Evolutionary conservation across 2,888 invertebrate species (phyloP), one percentile per base, ranked within the genome.

Genomic region (Nysson spinosus): DNA sequence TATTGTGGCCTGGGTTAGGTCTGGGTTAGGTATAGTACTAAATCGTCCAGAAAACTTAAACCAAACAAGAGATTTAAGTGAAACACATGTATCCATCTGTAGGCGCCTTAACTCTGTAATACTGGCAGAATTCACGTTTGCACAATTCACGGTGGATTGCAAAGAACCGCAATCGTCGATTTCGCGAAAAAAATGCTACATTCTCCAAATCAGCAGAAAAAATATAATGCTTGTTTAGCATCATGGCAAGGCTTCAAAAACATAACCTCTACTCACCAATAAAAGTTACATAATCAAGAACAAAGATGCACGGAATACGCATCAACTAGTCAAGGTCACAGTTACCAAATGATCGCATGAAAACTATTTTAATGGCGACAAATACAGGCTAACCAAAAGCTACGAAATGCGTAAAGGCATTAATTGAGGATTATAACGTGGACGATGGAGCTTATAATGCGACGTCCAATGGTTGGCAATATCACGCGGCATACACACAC

Each of bases 211-310:
- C 34, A 43, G 20, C 28, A 24, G 39, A 26, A 22, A 37, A 57
- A 67, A 66, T 34, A 11, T 35, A 62, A n/a, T 44, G 44, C 52
- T 26, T 55, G 69, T 63, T 66, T 62, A 68, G 69, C 74, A 75
- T 67, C 79, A 78, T 79, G 79, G 72, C 75, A 75, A 69, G 44
- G 56, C 60, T 75, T 74, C 77, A 75, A 82, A 74, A 83, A 83
- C 84, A 84, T 84, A 85, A 84, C 85, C 85, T 83, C 73, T 62
- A 81, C 81, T 83, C 75, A 72, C 78, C 80, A 75, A 77, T 72
- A 60, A 72, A 69, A 73, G 82, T 85, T 85, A 85, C 78, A 84
- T 85, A 85, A 85, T 77, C 75, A 49, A 68, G 30, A 61, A 43
- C 43, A 46, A 50, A 66, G 61, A 62, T 61, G 74, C 64, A 63